phyloP scores from a whole-genome alignment of 1,140 invertebrate species.

The Tribolium madens region DNA sequence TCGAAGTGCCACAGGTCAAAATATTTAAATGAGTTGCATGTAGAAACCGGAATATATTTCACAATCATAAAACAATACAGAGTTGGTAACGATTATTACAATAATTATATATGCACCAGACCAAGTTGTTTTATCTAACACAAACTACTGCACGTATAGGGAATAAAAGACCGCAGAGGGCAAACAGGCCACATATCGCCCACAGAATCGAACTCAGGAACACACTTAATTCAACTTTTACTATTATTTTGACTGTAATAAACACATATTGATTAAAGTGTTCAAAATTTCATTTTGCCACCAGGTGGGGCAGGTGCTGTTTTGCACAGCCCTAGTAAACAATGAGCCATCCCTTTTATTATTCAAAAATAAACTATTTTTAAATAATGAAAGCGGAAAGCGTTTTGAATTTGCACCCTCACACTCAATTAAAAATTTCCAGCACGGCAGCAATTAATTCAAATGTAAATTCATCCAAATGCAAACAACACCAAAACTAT shows the following conservation, averaged over 20 bases:
- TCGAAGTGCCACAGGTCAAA: constrained; percentile 32
- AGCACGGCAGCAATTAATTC: background rate
- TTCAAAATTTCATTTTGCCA: too few relatives aligned
- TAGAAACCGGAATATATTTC: constrained; percentile 33
- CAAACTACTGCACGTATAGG: background rate
- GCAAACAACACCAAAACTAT: background rate
- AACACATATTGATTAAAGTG: too few relatives aligned
- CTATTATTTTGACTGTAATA: too few relatives aligned
- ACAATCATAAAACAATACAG: constrained; percentile 25
- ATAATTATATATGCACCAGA: constrained; percentile 1
- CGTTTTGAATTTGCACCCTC: background rate
- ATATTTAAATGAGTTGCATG: constrained; percentile 45
- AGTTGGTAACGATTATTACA: constrained; percentile 24
- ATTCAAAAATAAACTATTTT: constrained; percentile 2
- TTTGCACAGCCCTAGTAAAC: too few relatives aligned
- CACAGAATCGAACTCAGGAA: background rate
- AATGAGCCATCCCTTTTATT: background rate
- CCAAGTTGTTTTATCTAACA: constrained; percentile 1
- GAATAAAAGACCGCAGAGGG: background rate
- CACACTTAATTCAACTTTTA: background rate
- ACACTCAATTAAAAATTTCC: constrained; percentile 20
- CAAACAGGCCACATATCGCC: background rate
- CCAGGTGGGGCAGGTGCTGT: too few relatives aligned
- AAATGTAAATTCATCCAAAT: constrained; percentile 2
- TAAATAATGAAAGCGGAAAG: background rate